A percentile compares a stretch with the other conserved stretches of the same genome.
Conservation (phyloP, 2,888 invertebrate genomes). For the Aphelenchoides bicaudatus region DNA sequence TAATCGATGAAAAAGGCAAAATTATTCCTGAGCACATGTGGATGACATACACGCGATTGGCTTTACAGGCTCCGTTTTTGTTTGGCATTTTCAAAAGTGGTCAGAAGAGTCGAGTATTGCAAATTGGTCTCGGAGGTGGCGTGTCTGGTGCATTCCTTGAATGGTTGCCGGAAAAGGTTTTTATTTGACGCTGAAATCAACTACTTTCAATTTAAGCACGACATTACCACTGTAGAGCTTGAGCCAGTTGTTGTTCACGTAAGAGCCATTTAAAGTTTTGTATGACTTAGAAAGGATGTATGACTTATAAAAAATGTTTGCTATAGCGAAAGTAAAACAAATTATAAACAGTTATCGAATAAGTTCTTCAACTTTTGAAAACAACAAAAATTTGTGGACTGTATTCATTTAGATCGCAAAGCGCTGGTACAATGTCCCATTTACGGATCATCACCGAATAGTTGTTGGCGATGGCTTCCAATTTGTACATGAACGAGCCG, state of each 20-base stretch:
- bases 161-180: neutral
- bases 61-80: conserved; percentile 14
- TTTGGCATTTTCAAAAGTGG: neutral
- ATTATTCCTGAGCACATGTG: conserved; percentile 8
- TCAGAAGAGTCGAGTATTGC: neutral
- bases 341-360: too few species aligned
- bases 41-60: conserved; percentile 11
- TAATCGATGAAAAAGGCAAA: neutral
- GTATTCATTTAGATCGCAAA: too few species aligned
- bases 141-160: conserved; percentile 13
- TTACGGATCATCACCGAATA: neutral
- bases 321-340: too few species aligned
- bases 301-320: too few species aligned
- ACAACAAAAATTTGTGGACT: too few species aligned
- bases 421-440: conserved; percentile 9
- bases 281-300: too few species aligned
- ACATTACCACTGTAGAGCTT: conserved; percentile 10
- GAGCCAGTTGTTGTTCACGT: conserved; percentile 13
- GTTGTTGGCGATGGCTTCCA: conserved; percentile 2
- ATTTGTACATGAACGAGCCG: neutral
- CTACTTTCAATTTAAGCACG: conserved; percentile 2
- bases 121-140: conserved; percentile 16
- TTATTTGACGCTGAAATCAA: too few species aligned
- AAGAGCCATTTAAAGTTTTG: too few species aligned
- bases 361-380: too few species aligned